These are phyloP conservation scores for Noctua comes DNA, from an alignment of 2,888 invertebrate genomes.

Conservation along the genomic window DNA sequence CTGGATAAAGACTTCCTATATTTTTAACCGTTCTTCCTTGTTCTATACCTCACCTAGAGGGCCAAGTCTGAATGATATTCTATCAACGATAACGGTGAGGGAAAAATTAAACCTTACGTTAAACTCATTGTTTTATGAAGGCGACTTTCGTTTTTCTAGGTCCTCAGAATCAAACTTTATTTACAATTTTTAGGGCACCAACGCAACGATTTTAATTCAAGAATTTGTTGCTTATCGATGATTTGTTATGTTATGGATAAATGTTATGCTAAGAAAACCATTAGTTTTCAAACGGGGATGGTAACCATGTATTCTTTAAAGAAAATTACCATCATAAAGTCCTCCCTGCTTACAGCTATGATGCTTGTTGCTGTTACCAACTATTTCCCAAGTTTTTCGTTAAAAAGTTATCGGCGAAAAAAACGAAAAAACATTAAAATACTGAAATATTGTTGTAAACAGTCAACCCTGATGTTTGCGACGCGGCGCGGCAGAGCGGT, in stretches of 20 bases:
- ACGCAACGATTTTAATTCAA: not conserved
- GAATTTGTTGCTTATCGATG: not conserved
- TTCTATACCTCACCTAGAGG: not conserved
- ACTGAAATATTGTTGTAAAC: not conserved
- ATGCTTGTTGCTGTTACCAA: not conserved
- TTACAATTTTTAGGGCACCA: not conserved
- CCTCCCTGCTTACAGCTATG: not conserved
- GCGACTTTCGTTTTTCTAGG: not conserved
- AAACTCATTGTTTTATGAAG: too few species aligned
- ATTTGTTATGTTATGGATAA: not conserved
- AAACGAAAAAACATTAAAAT: slow-evolving; percentile 33
- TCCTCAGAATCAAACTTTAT: not conserved
- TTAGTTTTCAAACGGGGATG: not conserved
- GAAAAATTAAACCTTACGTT: not conserved
- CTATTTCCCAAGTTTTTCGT: not conserved
- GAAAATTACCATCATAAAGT: not conserved
- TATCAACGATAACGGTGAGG: not conserved
- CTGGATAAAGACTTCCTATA: not conserved
- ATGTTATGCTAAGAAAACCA: not conserved
- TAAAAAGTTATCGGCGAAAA: not conserved
- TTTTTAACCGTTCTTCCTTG: not conserved
- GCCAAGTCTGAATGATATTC: not conserved
- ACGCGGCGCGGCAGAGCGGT: slow-evolving; percentile 81
- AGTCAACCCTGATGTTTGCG: slow-evolving; percentile 79
- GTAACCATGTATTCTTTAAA: not conserved